Base-by-base conservation (phyloP, 2,888 invertebrate genomes). In the Netelia fuscicornis region DNA sequence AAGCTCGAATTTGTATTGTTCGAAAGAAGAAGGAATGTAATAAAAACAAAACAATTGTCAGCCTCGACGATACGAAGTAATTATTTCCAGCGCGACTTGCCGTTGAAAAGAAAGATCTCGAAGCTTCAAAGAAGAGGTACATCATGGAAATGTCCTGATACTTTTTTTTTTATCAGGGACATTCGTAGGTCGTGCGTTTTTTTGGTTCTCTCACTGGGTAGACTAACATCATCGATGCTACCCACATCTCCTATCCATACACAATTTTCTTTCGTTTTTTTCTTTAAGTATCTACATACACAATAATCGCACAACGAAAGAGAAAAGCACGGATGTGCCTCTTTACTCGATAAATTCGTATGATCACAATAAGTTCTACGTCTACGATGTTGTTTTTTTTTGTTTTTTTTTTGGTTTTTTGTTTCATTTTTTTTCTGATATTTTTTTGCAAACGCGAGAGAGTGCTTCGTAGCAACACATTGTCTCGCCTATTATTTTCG, bases 351-450 rank as follows among this genome's bases (percentile, higher is more conserved):
- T 84, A 62, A 79, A 81, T 72, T 85, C 71, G 76, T 82, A 76
- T 76, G 62, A 82, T 85, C 79, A 82, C 85, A 85, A 79, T 79
- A 70, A 79, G 37, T 76, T 79, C 82, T 85, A 85, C 65, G n/a
- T 72, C 77, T 79, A 85, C 79, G 78, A 70, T 70, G 48, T 62
- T 20, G 20, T 20, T 77, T 54, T 80, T 60, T 60, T 78, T 58
- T 10, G 17, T 42, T 77, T 77, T 58, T 48, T 64, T 62, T 62
- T 60, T 11, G 64, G 17, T 68, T 74, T 62, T 62, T 60, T 11
- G 56, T 25, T 68, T 74, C 60, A 44, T 10, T 60, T 64, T 64
- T 58, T 65, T n/a, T 62, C 17, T n/a, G n/a, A n/a, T 58, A 9
- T 2, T 62, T 30, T 30, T 11, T 72, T 64, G 64, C 52, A 78